Evolutionary conservation across 2,888 invertebrate species (phyloP).

Genomic region (Eupithecia inturbata): DNA sequence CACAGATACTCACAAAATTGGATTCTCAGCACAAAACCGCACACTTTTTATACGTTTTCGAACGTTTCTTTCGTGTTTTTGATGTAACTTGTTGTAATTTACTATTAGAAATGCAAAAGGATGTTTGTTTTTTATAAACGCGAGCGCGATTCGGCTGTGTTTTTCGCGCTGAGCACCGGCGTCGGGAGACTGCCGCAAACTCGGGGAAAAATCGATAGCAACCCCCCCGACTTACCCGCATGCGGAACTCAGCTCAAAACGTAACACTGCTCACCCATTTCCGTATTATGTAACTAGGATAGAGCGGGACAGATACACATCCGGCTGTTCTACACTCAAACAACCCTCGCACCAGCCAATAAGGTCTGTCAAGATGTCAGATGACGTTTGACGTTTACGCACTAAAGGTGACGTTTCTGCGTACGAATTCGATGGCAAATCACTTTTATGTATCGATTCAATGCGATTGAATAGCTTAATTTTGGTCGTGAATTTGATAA

Average conservation of each 20-base stretch:
- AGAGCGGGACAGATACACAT: constrained; percentile 65
- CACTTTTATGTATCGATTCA: constrained; percentile 64
- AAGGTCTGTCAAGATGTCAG: constrained; percentile 67
- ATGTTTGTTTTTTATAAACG: constrained; percentile 60
- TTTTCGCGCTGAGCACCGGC: constrained; percentile 82
- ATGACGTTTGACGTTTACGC: constrained; percentile 81
- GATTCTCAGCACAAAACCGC: constrained; percentile 69
- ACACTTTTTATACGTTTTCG: constrained; percentile 58
- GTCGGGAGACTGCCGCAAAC: constrained; percentile 81
- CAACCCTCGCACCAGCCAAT: constrained; percentile 73
- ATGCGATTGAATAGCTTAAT: constrained; percentile 58
- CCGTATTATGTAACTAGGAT: constrained; percentile 77
- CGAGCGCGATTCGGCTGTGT: constrained; percentile 74
- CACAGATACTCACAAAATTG: constrained; percentile 71
- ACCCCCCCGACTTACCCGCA: constrained; percentile 74
- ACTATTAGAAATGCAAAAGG: constrained; percentile 59
- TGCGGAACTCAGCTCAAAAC: constrained; percentile 75
- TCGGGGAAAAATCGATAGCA: constrained; percentile 80
- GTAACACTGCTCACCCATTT: constrained; percentile 79
- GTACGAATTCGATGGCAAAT: constrained; percentile 64
- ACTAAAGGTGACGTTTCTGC: constrained; percentile 77
- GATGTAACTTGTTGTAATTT: constrained; percentile 46
- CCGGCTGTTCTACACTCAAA: constrained; percentile 55
- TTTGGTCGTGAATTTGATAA: constrained; percentile 55
- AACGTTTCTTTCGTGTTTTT: constrained; percentile 46